Evolutionary conservation across 2,113 vertebrate species (phyloP).

Genomic region (Grus americana): DNA sequence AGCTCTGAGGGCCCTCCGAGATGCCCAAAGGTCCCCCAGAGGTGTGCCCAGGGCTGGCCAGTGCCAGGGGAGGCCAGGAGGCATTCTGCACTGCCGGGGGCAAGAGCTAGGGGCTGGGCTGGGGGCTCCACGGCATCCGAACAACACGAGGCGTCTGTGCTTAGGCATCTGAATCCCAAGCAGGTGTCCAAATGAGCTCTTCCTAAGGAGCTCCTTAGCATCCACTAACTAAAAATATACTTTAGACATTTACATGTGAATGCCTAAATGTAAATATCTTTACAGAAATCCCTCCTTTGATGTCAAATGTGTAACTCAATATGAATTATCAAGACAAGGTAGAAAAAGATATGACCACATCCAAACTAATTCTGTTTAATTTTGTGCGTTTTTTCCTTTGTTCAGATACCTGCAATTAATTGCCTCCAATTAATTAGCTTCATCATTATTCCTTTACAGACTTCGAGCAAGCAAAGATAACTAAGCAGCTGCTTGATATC

Average conservation of each 20-base stretch:
- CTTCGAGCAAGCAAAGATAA: neutral
- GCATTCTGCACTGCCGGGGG: neutral
- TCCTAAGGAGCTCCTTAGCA: neutral
- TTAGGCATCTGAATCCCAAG: neutral
- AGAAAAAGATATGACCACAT: neutral
- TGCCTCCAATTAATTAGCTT: neutral
- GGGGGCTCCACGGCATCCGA: neutral
- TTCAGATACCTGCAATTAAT: neutral
- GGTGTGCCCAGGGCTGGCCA: neutral
- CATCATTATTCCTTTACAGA: neutral
- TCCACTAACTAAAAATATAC: neutral
- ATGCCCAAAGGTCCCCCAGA: neutral
- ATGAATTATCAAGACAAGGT: neutral
- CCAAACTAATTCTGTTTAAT: neutral
- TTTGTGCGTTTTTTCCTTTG: neutral
- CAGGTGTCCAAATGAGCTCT: neutral
- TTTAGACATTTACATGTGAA: neutral
- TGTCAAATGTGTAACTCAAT: neutral
- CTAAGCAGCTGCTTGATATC: neutral
- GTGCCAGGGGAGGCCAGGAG: neutral
- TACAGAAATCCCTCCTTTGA: neutral
- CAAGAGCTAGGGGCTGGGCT: neutral
- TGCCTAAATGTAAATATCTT: neutral
- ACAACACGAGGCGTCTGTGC: accelerated
- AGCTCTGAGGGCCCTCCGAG: neutral